Base-by-base conservation (phyloP, 2,888 invertebrate species). In the Hyposoter dolosus region DNA sequence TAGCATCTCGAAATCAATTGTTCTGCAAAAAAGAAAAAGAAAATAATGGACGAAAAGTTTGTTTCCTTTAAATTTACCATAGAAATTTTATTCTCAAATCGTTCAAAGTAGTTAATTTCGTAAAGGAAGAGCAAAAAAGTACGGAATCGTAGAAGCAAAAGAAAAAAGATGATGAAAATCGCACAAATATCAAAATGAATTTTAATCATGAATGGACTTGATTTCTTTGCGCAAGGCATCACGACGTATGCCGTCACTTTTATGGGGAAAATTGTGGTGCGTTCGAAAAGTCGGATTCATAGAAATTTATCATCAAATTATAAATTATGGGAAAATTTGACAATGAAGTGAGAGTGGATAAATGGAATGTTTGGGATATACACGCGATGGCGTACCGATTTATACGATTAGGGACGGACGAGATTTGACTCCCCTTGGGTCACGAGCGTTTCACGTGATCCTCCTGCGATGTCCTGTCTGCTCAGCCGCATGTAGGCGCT, bases 361-460 rank as follows among this genome's bases (percentile, higher is more conserved):
- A 68, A 23, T 68, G 19, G 35, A 68, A 43, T 43, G 43, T 68
- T 43, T 28, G 43, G 47, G 35, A 47, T 47, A 43, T 50, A 43
- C 65, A 32, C 19, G 15, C 19, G 19, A 43, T 74, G 65, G 43
- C 66, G 35, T 74, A 40, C n/a, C n/a, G 32, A 65, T 77, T 65
- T 65, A 77, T 72, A 17, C 47, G 40, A 50, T 40, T 47, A 35
- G 65, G 75, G 60, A 47, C n/a, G 23, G 35, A 45, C 75, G 71
- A 65, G 10, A 35, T 45, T 45, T 19, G 17, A 32, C 45, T 71
- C 45, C 65, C 32, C 50, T 66, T 10, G n/a, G 10, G 87, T 88
- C 89, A 92, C 91, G 91, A 88, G 89, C 89, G 90, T 91, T 92
- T 90, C 90, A 91, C 92, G 91, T 91, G 93, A 93, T 92, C 91